phyloP scores from a whole-genome alignment of 1,140 invertebrate genomes.

The Grapholita molesta region DNA sequence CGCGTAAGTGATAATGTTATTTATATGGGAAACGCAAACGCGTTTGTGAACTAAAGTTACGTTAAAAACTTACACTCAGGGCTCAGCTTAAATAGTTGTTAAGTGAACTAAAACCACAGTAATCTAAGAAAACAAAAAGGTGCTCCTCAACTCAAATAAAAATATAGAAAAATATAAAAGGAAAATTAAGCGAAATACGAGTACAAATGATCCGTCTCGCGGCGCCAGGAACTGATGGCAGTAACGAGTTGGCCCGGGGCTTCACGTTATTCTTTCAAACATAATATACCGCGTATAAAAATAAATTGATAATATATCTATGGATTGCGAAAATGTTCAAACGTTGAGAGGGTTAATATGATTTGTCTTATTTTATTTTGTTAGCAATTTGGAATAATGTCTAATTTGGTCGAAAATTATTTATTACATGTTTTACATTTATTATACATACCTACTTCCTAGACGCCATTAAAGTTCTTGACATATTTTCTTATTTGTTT shows the following conservation, averaged over 20 bases:
- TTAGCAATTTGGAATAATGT: too few species aligned
- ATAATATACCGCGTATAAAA: background rate
- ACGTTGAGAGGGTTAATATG: background rate
- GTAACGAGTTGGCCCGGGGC: background rate
- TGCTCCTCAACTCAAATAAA: background rate
- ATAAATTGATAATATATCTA: background rate
- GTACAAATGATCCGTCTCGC: background rate
- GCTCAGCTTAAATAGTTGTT: too few species aligned
- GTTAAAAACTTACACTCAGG: too few species aligned
- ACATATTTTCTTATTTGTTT: too few species aligned
- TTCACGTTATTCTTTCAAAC: background rate
- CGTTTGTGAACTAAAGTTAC: too few species aligned
- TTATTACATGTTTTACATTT: too few species aligned
- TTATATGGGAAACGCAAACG: too few species aligned
- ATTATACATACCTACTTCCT: too few species aligned
- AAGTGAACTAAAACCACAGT: background rate
- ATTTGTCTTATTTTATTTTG: too few species aligned
- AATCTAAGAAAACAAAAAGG: background rate
- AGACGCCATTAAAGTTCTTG: too few species aligned
- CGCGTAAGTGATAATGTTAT: too few species aligned
- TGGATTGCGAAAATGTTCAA: background rate
- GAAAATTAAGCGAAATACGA: background rate
- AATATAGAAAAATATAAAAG: background rate
- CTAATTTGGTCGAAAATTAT: too few species aligned
- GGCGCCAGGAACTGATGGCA: background rate